Base-by-base conservation (phyloP, 1,140 invertebrate genomes). In the Lepidostoma basale region DNA sequence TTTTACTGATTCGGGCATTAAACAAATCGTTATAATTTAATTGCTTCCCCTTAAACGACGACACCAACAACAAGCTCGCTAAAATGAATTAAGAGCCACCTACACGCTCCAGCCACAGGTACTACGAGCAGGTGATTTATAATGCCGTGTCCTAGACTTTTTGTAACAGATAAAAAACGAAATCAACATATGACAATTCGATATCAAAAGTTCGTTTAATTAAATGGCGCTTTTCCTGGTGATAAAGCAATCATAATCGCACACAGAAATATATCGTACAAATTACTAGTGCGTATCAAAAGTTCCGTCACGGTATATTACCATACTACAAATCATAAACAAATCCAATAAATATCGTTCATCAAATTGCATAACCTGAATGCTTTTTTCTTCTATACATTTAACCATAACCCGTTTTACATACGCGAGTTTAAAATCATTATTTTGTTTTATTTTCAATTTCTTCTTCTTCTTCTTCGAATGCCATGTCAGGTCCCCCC, bases 101-200 rank as follows among this genome's bases (percentile, higher is more conserved):
- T n/a, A 54, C 49, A 16, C 44, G 16, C 16, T 14, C 20, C 49
- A n/a, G 12, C 16, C 25, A 22, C 45, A 23, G 20, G 49, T 33
- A 14, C 49, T 54, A 30, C 26, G 26, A 30, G 30, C 49, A 54
- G 49, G 49, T 54, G 49, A 54, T 54, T 54, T 54, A 54, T 54
- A 54, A 16, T 33, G 20, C n/a, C n/a, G n/a, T 18, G 25, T 18
- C 49, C 3, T 8, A 54, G 25, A 18, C 4, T 28, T 54, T 54
- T 52, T 54, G 25, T 54, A 54, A 9, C 20, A 30, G 23, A 54
- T 30, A 54, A 54, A 36, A 36, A 54, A 54, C 26, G 20, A 23
- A 14, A 23, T 49, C n/a, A 36, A 23, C 45, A 49, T 49, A 23
- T 49, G 22, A 23, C n/a, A 49, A 6, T 22, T 23, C 25, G 8